phyloP scores from a whole-genome alignment of 2,888 invertebrate species.

The Epsilonema sp. region DNA sequence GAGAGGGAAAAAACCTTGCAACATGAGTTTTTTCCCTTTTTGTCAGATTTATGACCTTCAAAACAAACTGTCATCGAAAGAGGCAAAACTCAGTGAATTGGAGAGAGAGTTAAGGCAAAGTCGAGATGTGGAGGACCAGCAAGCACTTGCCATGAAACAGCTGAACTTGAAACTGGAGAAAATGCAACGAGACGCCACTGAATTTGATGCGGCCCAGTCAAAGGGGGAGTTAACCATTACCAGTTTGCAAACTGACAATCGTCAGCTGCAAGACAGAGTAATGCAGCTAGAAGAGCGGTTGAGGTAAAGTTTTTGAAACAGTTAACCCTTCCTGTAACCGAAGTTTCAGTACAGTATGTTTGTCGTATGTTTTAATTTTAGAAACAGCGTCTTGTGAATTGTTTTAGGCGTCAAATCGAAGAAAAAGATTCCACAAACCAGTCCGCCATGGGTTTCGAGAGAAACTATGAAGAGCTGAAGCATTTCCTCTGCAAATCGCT shows the following conservation, averaged over 20 bases:
- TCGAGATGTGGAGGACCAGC: slow-evolving; percentile 2
- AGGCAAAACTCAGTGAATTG: neutral
- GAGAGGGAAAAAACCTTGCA: too few species aligned
- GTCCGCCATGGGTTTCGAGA: too few species aligned
- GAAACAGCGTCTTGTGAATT: too few species aligned
- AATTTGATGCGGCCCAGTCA: neutral
- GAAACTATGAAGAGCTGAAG: neutral
- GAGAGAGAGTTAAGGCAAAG: neutral
- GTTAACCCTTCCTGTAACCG: too few species aligned
- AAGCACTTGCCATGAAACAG: neutral
- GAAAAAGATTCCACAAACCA: neutral
- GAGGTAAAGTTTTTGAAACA: too few species aligned
- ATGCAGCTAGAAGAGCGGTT: slow-evolving; percentile 28
- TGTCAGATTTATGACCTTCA: slow-evolving; percentile 1
- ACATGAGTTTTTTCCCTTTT: too few species aligned
- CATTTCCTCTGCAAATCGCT: neutral
- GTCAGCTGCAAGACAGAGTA: slow-evolving; percentile 25
- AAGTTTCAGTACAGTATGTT: neutral
- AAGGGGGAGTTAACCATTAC: slow-evolving; percentile 26
- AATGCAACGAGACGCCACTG: neutral
- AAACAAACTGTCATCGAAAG: neutral
- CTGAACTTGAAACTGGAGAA: neutral
- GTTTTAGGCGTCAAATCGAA: slow-evolving; percentile 1
- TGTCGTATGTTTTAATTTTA: neutral
- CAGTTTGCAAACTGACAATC: slow-evolving; percentile 26